Conservation (phyloP, 1,140 invertebrate genomes). For the Cydia splendana region DNA sequence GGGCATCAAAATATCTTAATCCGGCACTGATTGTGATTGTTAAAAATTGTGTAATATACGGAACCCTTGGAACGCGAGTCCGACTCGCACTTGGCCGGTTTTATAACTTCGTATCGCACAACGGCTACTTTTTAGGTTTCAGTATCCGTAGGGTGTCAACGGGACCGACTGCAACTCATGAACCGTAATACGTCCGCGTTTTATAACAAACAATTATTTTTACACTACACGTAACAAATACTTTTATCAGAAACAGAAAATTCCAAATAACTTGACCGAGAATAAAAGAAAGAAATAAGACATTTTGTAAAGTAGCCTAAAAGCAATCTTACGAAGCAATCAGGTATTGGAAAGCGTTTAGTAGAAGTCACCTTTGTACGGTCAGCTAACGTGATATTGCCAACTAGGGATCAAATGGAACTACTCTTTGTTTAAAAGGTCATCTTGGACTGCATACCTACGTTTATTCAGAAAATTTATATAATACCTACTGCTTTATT, state of each 20-base stretch:
- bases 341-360: constrained; percentile 32
- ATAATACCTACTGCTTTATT: not conserved
- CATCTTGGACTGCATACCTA: not conserved
- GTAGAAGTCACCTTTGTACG: constrained; percentile 21
- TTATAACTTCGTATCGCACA: no score
- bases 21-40: no score
- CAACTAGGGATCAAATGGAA: constrained; percentile 24
- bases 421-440: not conserved
- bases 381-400: constrained; percentile 26
- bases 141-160: no score
- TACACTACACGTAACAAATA: not conserved
- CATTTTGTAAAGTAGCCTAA: constrained; percentile 22
- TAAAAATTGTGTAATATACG: no score
- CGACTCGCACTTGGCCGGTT: no score
- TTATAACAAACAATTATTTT: not conserved
- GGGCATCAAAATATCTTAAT: no score
- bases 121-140: no score
- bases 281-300: constrained; percentile 29
- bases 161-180: no score
- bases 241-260: not conserved
- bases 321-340: constrained; percentile 27
- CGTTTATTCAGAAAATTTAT: not conserved
- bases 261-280: not conserved
- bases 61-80: no score
- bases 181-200: not conserved